Percentiles rank a stretch among this genome's conserved stretches.
Evolutionary conservation across 2,797 vertebrate genomes (phyloP).

Genomic region (Alauda arvensis): DNA sequence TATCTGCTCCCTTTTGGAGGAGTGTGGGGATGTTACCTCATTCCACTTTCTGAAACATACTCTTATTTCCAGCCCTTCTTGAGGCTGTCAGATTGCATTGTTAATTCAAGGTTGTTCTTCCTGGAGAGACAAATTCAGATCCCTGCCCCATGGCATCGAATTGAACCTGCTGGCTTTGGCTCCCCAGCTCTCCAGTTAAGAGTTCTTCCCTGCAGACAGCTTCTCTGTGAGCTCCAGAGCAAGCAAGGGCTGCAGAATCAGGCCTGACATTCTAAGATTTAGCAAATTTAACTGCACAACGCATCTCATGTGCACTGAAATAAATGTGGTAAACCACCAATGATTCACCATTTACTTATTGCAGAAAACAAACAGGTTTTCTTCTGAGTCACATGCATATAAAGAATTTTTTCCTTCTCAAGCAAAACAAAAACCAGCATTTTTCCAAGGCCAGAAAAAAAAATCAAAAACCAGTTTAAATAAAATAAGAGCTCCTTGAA

Average conservation of each 20-base stretch:
- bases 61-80: background rate
- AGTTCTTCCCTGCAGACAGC: background rate
- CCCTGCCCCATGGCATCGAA: background rate
- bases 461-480: background rate
- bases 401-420: constrained; percentile 17
- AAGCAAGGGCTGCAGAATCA: background rate
- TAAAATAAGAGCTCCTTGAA: background rate
- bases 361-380: constrained; percentile 34
- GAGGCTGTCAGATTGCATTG: background rate
- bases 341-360: constrained; percentile 32
- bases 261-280: background rate
- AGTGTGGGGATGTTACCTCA: background rate
- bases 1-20: constrained; percentile 1
- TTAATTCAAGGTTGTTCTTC: background rate
- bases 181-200: background rate
- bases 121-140: background rate
- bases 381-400: constrained; percentile 34
- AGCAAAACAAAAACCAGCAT: constrained; percentile 3
- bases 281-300: constrained; percentile 1
- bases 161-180: background rate
- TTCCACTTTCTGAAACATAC: constrained; percentile 34
- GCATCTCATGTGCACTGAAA: constrained; percentile 32
- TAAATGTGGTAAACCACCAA: constrained; percentile 38
- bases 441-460: background rate
- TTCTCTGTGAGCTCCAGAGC: background rate